Evolutionary conservation across 2,797 vertebrate species (phyloP).

Genomic region (Fringilla coelebs): DNA sequence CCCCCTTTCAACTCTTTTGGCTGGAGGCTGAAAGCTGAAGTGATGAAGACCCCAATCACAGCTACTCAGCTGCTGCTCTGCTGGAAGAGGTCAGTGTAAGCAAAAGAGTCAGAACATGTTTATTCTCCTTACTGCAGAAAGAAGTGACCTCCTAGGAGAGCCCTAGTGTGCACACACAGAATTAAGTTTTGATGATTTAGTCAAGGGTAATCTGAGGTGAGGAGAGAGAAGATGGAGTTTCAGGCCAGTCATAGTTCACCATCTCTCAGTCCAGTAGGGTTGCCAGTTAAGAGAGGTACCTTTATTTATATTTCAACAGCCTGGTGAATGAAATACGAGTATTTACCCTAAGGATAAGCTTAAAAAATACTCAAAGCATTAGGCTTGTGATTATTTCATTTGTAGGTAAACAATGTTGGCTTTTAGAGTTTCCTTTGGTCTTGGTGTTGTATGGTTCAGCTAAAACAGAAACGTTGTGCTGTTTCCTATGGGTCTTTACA

Average conservation of each 20-base stretch:
- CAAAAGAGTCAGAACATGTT: neutral
- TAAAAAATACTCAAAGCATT: slow-evolving; percentile 14
- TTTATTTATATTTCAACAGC: slow-evolving; percentile 33
- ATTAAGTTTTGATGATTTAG: neutral
- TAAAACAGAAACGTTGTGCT: neutral
- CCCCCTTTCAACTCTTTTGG: neutral
- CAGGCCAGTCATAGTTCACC: neutral
- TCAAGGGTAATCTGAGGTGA: neutral
- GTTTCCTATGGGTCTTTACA: neutral
- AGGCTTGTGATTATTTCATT: neutral
- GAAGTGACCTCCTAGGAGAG: neutral
- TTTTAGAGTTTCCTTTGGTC: neutral
- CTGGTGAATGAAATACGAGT: slow-evolving; percentile 39
- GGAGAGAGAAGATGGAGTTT: neutral
- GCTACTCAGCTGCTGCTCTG: neutral
- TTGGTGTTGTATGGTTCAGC: neutral
- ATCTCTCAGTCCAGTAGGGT: neutral
- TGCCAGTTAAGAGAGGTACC: neutral
- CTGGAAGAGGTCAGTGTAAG: neutral
- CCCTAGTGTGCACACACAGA: neutral
- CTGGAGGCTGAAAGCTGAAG: neutral
- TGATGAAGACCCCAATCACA: fast-evolving
- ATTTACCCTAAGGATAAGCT: slow-evolving; percentile 19
- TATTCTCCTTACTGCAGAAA: neutral
- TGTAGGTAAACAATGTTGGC: neutral